phyloP scores from a whole-genome alignment of 2,797 vertebrate species.

The Anableps anableps region DNA sequence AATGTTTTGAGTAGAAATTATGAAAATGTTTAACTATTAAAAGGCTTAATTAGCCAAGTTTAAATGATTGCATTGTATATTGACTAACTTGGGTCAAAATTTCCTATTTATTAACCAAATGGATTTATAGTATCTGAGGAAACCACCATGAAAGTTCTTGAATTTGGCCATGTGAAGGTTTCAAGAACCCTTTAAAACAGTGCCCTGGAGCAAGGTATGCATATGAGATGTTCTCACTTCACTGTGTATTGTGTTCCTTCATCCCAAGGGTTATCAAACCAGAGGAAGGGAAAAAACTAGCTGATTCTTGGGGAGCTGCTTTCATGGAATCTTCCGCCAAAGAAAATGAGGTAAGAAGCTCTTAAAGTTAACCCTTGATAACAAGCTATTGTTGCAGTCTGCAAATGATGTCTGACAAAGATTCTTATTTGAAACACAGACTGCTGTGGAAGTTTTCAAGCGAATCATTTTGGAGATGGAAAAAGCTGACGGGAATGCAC shows the following conservation, averaged over 20 bases:
- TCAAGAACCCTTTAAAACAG: neutral
- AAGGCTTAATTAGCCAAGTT: too few relatives aligned
- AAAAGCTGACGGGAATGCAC: conserved; percentile 83
- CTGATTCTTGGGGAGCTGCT: conserved; percentile 85
- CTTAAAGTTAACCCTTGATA: neutral
- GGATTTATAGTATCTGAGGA: neutral
- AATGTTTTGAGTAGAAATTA: neutral
- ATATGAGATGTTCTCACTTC: neutral
- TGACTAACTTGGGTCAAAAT: neutral
- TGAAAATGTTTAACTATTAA: neutral
- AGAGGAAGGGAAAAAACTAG: conserved; percentile 89
- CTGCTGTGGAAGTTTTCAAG: conserved; percentile 87
- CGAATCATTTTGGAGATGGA: conserved; percentile 88
- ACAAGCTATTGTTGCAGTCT: neutral
- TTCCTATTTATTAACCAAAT: neutral
- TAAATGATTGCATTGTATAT: neutral
- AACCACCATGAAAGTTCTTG: neutral
- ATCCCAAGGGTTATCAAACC: conserved; percentile 83
- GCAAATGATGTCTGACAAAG: neutral
- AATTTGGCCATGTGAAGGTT: neutral
- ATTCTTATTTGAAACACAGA: conserved; percentile 65
- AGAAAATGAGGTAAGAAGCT: conserved; percentile 85
- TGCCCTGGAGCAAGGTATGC: neutral
- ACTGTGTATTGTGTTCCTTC: neutral
- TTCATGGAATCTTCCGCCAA: conserved; percentile 91